Base-by-base conservation (phyloP, 2,888 invertebrate species). In the Ectropis crepuscularia region DNA sequence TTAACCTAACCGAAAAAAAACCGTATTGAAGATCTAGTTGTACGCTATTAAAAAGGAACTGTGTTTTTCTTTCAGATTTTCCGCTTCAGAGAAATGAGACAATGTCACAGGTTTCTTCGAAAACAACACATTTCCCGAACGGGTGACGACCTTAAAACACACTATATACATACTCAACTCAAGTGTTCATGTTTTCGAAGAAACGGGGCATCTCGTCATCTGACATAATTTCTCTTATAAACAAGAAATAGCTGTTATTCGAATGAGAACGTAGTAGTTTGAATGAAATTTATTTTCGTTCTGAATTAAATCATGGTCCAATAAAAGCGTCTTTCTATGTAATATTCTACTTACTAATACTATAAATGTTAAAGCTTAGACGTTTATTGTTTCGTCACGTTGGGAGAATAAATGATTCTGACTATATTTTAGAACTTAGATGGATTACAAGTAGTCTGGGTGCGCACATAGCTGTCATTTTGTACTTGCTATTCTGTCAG, bases 211-310 rank as follows among this genome's bases (percentile, higher is more conserved):
- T 68, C 57, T 67, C 60, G 60, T 66, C 69, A 63, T 61, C 45
- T 68, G 63, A 69, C 68, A 69, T 68, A 60, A 69, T 72, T 63
- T 63, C 46, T 45, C 41, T 47, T 39, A 47, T 41, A 55, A 55
- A 62, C 55, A 12, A 39, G 16, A 38, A 42, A 57, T 38, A 36
- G 6, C 48, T 9, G 48, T 49, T 6, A 10, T 49, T n/a, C 6
- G 7, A 49, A 28, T 28, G 16, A 28, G 4, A 28, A 28, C 16
- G 16, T 28, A 28, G 16, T 28, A 28, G 16, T 28, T 28, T 28
- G 16, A 28, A 28, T 28, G 16, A 28, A 28, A 28, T 28, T 28
- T 28, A 28, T 28, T 28, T 28, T 28, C 16, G 16, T 28, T 28
- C 16, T 28, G 16, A 28, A 28, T 28, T 28, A 4, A 28, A 28